phyloP scores from a whole-genome alignment of 1,140 invertebrate genomes.

The Diuraphis noxia region DNA sequence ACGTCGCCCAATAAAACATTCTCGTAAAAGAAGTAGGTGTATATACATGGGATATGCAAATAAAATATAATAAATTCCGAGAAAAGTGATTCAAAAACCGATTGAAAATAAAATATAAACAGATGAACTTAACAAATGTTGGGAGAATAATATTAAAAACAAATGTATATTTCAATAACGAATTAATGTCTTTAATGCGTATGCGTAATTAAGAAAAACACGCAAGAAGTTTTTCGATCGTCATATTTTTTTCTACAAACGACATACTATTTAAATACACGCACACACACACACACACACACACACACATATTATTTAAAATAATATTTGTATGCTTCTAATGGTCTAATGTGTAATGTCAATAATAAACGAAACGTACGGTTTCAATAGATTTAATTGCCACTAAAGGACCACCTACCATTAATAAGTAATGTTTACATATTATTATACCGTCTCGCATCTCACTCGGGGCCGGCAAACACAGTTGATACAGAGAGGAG shows the following conservation, averaged over 20 bases:
- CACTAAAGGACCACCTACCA: conserved; percentile 17
- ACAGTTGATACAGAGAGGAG: background rate
- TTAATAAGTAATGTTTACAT: conserved; percentile 39
- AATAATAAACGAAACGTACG: background rate
- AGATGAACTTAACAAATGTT: background rate
- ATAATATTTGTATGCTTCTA: background rate
- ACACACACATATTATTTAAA: background rate
- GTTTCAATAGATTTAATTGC: conserved; percentile 37
- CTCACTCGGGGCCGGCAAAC: background rate
- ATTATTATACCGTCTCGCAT: background rate
- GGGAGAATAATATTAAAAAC: background rate
- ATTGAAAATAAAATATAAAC: background rate
- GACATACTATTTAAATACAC: background rate
- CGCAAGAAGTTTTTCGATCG: background rate
- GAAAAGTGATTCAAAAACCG: background rate
- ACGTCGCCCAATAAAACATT: background rate
- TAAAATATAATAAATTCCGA: background rate
- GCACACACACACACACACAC: no score
- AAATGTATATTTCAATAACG: background rate
- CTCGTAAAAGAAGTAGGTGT: background rate
- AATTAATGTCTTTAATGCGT: background rate
- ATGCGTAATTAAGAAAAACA: background rate
- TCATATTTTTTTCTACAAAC: background rate
- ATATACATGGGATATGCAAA: conserved; percentile 20
- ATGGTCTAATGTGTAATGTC: background rate